phyloP scores from a whole-genome alignment of 2,888 invertebrate genomes.

The Unio pictorum region DNA sequence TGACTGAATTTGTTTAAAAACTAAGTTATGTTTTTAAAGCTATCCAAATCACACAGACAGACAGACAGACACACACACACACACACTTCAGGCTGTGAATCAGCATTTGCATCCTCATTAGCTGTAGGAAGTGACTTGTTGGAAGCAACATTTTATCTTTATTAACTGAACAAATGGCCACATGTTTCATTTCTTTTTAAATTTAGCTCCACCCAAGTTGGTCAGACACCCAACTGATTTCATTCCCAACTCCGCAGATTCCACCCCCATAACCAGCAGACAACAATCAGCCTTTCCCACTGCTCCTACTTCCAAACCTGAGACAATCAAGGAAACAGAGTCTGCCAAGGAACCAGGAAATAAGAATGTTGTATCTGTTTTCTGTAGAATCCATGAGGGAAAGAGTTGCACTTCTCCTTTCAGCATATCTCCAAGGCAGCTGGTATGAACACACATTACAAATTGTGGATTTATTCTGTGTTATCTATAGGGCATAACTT shows the following conservation, averaged over 20 bases:
- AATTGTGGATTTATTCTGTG: too few species aligned
- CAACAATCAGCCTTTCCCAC: slow-evolving; percentile 20
- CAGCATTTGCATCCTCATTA: too few species aligned
- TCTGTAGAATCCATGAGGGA: slow-evolving; percentile 57
- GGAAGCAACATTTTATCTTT: too few species aligned
- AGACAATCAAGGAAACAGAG: slow-evolving; percentile 4
- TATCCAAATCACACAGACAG: too few species aligned
- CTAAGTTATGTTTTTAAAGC: too few species aligned
- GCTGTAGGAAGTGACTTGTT: too few species aligned
- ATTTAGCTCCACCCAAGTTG: slow-evolving; percentile 37
- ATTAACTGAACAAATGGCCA: too few species aligned
- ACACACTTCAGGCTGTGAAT: too few species aligned
- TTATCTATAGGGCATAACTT: too few species aligned
- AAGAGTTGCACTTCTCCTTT: slow-evolving; percentile 44
- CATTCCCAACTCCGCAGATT: slow-evolving; percentile 60
- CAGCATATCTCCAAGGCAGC: slow-evolving; percentile 55
- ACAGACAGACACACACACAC: too few species aligned
- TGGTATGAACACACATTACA: slow-evolving; percentile 45
- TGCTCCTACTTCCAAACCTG: too few species aligned
- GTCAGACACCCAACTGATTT: slow-evolving; percentile 50
- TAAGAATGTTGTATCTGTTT: slow-evolving; percentile 56
- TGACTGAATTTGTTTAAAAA: too few species aligned
- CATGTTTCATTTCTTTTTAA: not conserved
- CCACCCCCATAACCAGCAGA: slow-evolving; percentile 40
- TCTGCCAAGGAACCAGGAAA: slow-evolving; percentile 9